Percentiles rank a stretch among this genome's conserved stretches.
Evolutionary conservation across 2,113 vertebrate genomes (phyloP).

Genomic region (Brachionichthys hirsutus): DNA sequence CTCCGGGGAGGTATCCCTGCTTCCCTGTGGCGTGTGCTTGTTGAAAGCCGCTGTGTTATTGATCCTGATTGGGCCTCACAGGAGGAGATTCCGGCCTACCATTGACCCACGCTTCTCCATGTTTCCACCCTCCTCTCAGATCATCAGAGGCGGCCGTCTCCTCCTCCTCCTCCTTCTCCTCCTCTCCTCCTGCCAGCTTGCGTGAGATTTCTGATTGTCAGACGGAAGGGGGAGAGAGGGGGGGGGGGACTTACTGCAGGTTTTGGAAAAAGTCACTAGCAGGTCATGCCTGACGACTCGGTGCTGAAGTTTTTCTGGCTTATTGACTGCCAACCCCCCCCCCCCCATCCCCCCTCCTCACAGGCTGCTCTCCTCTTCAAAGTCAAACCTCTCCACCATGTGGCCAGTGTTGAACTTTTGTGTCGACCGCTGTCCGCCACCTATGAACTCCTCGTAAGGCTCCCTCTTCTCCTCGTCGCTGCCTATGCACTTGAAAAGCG

Average conservation of each 20-base stretch:
- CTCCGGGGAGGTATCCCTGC: constrained; percentile 37
- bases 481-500: constrained; percentile 85
- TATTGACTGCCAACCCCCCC: constrained; percentile 73
- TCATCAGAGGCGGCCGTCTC: constrained; percentile 67
- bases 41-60: constrained; percentile 66
- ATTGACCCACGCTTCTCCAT: constrained; percentile 69
- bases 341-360: constrained; percentile 70
- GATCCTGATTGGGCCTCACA: constrained; percentile 79
- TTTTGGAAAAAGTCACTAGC: constrained; percentile 73
- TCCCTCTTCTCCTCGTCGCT: constrained; percentile 82
- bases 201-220: constrained; percentile 69
- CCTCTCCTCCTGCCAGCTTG: constrained; percentile 43
- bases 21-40: constrained; percentile 59
- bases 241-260: constrained; percentile 49
- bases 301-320: constrained; percentile 68
- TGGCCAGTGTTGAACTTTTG: constrained; percentile 79
- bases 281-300: constrained; percentile 63
- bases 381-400: constrained; percentile 80
- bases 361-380: constrained; percentile 87
- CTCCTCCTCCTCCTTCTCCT: constrained; percentile 52
- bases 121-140: constrained; percentile 70
- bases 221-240: constrained; percentile 37
- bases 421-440: constrained; percentile 51
- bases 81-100: constrained; percentile 75
- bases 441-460: constrained; percentile 83